A percentile compares a stretch with the other conserved stretches of the same genome.
These are phyloP conservation scores for Lagopus muta DNA, from an alignment of 2,113 vertebrate genomes.

Conservation along the genomic window DNA sequence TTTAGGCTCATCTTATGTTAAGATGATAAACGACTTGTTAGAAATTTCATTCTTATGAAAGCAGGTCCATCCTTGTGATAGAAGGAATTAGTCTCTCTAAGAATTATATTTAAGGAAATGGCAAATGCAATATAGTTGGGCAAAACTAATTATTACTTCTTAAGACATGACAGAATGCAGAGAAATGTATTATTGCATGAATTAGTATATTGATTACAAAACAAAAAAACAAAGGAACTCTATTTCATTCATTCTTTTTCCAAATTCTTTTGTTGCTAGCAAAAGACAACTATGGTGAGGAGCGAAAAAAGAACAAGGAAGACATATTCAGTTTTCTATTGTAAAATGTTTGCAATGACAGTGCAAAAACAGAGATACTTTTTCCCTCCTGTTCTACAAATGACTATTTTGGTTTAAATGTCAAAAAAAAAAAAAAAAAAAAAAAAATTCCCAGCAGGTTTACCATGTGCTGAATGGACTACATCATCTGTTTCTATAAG, in stretches of 20 bases:
- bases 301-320: neutral
- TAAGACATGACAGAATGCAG: neutral
- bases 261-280: neutral
- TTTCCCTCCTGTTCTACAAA: conserved; percentile 29
- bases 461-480: conserved; percentile 31
- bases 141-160: neutral
- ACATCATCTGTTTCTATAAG: conserved; percentile 50
- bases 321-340: neutral
- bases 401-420: conserved; percentile 54
- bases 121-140: neutral
- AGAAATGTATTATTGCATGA: neutral
- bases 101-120: neutral
- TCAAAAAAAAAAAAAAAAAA: conserved; percentile 39
- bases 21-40: neutral
- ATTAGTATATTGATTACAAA: neutral
- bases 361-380: neutral
- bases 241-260: neutral
- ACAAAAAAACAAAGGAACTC: neutral
- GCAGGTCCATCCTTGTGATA: neutral
- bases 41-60: neutral
- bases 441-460: conserved; percentile 31
- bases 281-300: neutral
- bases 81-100: neutral
- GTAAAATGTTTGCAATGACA: neutral
- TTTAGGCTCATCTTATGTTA: neutral